phyloP scores from a whole-genome alignment of 2,797 vertebrate species.

The Pseudocheirus occidentalis region DNA sequence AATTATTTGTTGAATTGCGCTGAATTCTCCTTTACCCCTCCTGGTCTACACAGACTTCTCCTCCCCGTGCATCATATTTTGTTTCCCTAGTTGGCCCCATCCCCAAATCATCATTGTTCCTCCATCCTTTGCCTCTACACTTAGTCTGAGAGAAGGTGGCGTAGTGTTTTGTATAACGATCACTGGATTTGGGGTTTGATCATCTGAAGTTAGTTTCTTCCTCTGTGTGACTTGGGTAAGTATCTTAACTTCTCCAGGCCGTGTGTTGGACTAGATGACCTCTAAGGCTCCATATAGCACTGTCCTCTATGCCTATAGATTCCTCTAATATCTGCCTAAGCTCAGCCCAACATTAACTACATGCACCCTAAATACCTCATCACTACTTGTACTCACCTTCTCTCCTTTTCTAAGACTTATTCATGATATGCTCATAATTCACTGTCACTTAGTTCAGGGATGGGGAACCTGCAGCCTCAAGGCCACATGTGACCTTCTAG shows the following conservation, averaged over 20 bases:
- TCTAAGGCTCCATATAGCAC: not conserved
- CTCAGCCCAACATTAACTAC: not conserved
- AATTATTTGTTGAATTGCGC: not conserved
- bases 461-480: too few relatives aligned
- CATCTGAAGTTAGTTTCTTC: not conserved
- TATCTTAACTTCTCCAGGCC: not conserved
- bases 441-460: not conserved
- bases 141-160: not conserved
- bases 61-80: not conserved
- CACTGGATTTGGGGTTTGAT: not conserved
- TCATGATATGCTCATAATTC: not conserved
- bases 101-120: not conserved
- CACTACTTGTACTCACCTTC: not conserved
- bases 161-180: not conserved
- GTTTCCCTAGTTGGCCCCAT: not conserved
- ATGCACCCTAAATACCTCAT: not conserved
- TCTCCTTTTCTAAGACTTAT: not conserved
- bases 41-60: not conserved
- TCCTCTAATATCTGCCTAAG: not conserved
- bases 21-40: not conserved
- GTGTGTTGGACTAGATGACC: not conserved
- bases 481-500: too few relatives aligned
- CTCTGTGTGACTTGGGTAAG: not conserved
- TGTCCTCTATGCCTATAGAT: not conserved
- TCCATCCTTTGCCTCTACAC: not conserved